Evolutionary conservation across 2,797 vertebrate species (phyloP).

Genomic region (Holocentrus rufus): DNA sequence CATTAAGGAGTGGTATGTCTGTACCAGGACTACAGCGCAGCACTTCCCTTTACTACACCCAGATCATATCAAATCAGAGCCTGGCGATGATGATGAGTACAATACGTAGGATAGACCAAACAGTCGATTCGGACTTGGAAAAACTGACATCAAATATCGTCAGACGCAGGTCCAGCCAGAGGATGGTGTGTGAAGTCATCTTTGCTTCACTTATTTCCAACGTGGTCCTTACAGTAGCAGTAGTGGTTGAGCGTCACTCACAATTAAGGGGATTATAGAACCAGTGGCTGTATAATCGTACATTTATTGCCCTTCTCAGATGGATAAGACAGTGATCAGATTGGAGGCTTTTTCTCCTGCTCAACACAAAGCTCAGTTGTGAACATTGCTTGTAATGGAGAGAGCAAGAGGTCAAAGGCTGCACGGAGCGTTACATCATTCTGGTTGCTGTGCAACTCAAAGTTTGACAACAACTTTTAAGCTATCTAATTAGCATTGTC

Average conservation of each 20-base stretch:
- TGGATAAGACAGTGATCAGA: slow-evolving; percentile 17
- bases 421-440: slow-evolving; percentile 25
- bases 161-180: slow-evolving; percentile 43
- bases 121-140: slow-evolving; percentile 15
- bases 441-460: slow-evolving; percentile 31
- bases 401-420: slow-evolving; percentile 23
- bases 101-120: slow-evolving; percentile 66
- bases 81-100: slow-evolving; percentile 76
- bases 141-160: slow-evolving; percentile 17
- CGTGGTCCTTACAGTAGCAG: not conserved
- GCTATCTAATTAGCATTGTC: slow-evolving; percentile 41
- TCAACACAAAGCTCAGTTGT: slow-evolving; percentile 32
- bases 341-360: slow-evolving; percentile 8
- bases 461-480: slow-evolving; percentile 15
- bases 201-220: slow-evolving; percentile 50
- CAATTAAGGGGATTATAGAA: slow-evolving; percentile 15
- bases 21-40: slow-evolving; percentile 79
- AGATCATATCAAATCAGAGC: slow-evolving; percentile 80
- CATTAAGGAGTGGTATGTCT: slow-evolving; percentile 99
- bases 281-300: slow-evolving; percentile 45
- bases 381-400: slow-evolving; percentile 28
- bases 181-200: slow-evolving; percentile 43
- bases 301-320: slow-evolving; percentile 27
- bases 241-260: slow-evolving; percentile 14
- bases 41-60: slow-evolving; percentile 74